Percentiles rank a stretch among this genome's conserved stretches.
These are phyloP conservation scores for Pogonognathellus flavescens DNA, from an alignment of 1,140 invertebrate species.

Conservation along the genomic window DNA sequence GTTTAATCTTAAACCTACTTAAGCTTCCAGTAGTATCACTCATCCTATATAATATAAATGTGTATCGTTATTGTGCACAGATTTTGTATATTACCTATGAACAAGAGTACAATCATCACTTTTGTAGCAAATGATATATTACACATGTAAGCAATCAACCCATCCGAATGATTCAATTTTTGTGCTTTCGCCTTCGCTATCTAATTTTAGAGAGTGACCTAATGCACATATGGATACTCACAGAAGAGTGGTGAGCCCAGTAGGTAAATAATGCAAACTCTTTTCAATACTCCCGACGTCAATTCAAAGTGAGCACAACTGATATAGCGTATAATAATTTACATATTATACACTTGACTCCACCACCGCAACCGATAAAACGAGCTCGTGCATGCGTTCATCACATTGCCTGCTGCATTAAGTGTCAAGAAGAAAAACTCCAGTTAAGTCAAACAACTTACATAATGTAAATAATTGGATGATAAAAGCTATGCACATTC, in stretches of 20 bases:
- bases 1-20: too few relatives aligned
- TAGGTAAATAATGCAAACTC: slow-evolving; percentile 25
- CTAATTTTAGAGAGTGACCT: neutral
- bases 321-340: neutral
- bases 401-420: neutral
- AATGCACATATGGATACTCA: neutral
- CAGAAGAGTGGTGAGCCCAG: neutral
- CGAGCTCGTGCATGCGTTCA: slow-evolving; percentile 15
- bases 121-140: too few relatives aligned
- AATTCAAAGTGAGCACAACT: neutral
- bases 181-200: neutral
- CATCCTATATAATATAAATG: too few relatives aligned
- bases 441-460: neutral
- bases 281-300: slow-evolving; percentile 7
- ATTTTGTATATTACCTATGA: too few relatives aligned
- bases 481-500: neutral
- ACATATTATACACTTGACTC: slow-evolving; percentile 11
- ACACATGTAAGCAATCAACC: neutral
- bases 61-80: too few relatives aligned
- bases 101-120: too few relatives aligned
- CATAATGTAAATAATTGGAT: neutral
- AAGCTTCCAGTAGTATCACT: too few relatives aligned
- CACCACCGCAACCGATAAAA: slow-evolving; percentile 25
- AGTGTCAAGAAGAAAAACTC: neutral
- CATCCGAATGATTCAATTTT: neutral